Evolutionary conservation across 2,113 vertebrate genomes (phyloP).

Genomic region (Mystacornis crossleyi): DNA sequence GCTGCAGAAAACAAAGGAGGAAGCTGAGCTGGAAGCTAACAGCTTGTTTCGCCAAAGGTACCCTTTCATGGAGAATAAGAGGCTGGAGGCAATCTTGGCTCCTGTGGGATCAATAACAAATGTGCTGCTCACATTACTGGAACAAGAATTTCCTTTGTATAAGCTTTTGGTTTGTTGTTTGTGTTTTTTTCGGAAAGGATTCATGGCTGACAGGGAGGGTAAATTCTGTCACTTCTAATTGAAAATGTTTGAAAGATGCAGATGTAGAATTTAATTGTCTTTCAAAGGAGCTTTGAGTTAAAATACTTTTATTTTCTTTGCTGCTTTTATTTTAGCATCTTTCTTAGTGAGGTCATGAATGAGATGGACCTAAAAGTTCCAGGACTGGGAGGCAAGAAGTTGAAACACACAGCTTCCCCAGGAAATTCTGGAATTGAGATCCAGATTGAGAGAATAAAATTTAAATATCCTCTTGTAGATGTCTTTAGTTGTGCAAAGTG

Average conservation of each 20-base stretch:
- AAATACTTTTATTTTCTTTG: background rate
- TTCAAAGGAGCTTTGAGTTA: background rate
- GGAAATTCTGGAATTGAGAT: background rate
- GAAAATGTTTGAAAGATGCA: background rate
- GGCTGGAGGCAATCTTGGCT: background rate
- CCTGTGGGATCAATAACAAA: background rate
- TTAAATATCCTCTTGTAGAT: background rate
- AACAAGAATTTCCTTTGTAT: background rate
- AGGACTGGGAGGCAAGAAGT: background rate
- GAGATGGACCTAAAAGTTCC: background rate
- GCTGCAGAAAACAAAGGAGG: constrained; percentile 83
- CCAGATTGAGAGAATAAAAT: background rate
- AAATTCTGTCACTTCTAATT: background rate
- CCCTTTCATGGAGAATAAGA: background rate
- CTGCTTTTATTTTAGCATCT: background rate
- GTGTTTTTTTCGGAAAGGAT: background rate
- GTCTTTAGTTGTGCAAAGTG: background rate
- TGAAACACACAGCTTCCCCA: background rate
- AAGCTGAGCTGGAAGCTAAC: constrained; percentile 84
- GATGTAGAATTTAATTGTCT: background rate
- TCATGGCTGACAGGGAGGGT: background rate
- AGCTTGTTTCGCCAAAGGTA: constrained; percentile 87
- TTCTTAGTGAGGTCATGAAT: background rate
- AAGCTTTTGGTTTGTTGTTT: background rate
- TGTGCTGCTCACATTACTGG: background rate